Percentiles rank a stretch among this genome's conserved stretches.
Evolutionary conservation across 2,888 invertebrate genomes (phyloP).

Genomic region (Hyposoter dolosus): DNA sequence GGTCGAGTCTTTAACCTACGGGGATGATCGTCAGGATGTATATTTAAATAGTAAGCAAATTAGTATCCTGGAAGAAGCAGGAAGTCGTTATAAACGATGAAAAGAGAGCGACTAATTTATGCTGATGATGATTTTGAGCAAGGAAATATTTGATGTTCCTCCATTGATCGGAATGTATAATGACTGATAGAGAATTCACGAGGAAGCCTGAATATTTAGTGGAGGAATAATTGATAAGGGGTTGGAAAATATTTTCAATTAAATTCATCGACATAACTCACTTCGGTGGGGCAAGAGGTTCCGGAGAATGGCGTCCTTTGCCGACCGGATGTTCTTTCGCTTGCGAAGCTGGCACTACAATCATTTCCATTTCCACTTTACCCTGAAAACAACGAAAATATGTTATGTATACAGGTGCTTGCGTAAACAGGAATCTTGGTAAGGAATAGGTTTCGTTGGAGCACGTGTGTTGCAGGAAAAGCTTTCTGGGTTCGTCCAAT

Average conservation of each 20-base stretch:
- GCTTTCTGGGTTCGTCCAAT: constrained; percentile 48
- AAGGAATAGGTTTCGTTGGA: neutral
- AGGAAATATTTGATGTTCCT: neutral
- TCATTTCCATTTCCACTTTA: constrained; percentile 89
- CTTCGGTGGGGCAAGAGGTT: constrained; percentile 88
- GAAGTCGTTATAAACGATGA: neutral
- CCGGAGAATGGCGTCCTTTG: constrained; percentile 88
- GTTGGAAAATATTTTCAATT: neutral
- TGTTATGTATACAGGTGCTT: constrained; percentile 17
- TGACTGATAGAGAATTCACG: neutral
- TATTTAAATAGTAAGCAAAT: neutral
- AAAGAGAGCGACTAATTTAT: neutral
- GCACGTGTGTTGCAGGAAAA: constrained; percentile 32
- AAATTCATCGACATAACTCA: constrained; percentile 82
- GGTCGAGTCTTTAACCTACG: constrained; percentile 1
- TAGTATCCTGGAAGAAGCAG: neutral
- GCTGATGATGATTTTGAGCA: neutral
- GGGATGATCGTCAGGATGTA: constrained; percentile 4
- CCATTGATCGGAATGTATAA: neutral
- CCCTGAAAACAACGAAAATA: constrained; percentile 85
- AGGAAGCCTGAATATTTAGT: neutral
- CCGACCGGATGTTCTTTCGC: constrained; percentile 88
- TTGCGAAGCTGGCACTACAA: constrained; percentile 87
- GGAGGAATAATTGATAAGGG: neutral
- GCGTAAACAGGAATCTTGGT: neutral